Conservation (phyloP, 2,888 invertebrate species). For the Argyra leucocephala region DNA sequence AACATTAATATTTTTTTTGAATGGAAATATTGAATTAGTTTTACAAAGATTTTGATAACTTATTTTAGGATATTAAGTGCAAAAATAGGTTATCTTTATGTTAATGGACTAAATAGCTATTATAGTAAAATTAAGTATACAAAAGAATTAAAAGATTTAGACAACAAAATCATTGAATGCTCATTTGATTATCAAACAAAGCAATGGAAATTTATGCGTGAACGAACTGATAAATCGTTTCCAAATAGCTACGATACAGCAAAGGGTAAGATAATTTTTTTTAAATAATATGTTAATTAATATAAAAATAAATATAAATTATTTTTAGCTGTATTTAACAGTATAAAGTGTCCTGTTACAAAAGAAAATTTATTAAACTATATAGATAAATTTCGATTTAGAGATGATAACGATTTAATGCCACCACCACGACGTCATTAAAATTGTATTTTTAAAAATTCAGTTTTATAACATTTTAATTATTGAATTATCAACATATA, state of each 20-base stretch:
- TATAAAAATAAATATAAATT: not conserved
- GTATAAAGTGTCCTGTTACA: slow-evolving; percentile 76
- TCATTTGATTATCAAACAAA: slow-evolving; percentile 56
- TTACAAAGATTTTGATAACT: slow-evolving; percentile 15
- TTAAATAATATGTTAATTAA: no score
- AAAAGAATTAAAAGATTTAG: slow-evolving; percentile 63
- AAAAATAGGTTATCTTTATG: slow-evolving; percentile 67
- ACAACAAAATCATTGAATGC: slow-evolving; percentile 96
- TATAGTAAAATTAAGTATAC: slow-evolving; percentile 69
- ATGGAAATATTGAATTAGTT: not conserved
- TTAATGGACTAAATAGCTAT: slow-evolving; percentile 59
- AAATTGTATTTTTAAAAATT: no score
- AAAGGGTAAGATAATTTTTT: slow-evolving; percentile 54
- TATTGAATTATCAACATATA: no score
- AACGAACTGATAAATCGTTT: slow-evolving; percentile 90
- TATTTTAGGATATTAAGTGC: slow-evolving; percentile 54
- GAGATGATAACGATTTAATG: slow-evolving; percentile 60
- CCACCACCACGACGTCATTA: slow-evolving; percentile 48
- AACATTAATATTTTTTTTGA: no score
- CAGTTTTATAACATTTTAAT: no score
- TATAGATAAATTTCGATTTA: slow-evolving; percentile 57
- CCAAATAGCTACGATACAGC: slow-evolving; percentile 88
- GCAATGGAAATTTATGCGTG: slow-evolving; percentile 89
- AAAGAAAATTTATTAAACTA: slow-evolving; percentile 66
- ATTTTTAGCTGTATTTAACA: slow-evolving; percentile 68